phyloP scores from a whole-genome alignment of 2,113 vertebrate species.

The Oplegnathus fasciatus region DNA sequence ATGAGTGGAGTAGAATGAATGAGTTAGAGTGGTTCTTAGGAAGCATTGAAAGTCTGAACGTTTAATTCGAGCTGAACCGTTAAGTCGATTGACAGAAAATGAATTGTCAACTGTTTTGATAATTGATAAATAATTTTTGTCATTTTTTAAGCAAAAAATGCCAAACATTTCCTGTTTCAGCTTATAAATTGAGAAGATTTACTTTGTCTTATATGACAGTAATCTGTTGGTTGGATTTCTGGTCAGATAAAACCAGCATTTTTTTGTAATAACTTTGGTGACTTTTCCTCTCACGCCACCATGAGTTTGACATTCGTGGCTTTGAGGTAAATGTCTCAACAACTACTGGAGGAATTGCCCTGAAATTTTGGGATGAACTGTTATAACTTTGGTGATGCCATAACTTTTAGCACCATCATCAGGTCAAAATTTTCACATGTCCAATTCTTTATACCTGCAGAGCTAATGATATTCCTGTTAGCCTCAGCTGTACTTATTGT shows the following conservation, averaged over 20 bases:
- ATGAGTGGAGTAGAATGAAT: background rate
- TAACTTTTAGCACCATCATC: background rate
- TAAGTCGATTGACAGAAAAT: background rate
- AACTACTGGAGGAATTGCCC: background rate
- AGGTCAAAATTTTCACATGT: background rate
- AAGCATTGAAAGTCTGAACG: background rate
- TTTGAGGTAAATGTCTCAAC: background rate
- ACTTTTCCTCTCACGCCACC: background rate
- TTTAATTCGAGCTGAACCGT: background rate
- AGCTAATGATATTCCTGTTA: background rate
- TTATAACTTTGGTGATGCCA: background rate
- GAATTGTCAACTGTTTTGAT: background rate
- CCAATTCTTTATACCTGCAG: background rate
- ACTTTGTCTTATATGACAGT: background rate
- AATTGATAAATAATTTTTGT: background rate
- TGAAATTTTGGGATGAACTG: background rate
- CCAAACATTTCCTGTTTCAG: background rate
- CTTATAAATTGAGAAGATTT: background rate
- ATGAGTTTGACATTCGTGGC: background rate
- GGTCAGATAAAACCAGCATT: background rate
- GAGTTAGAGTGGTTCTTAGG: background rate
- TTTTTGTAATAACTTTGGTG: background rate
- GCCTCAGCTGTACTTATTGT: background rate
- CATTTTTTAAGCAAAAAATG: background rate
- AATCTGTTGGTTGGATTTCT: background rate